Conservation (phyloP, 2,797 vertebrate species). For the Tapera naevia region DNA sequence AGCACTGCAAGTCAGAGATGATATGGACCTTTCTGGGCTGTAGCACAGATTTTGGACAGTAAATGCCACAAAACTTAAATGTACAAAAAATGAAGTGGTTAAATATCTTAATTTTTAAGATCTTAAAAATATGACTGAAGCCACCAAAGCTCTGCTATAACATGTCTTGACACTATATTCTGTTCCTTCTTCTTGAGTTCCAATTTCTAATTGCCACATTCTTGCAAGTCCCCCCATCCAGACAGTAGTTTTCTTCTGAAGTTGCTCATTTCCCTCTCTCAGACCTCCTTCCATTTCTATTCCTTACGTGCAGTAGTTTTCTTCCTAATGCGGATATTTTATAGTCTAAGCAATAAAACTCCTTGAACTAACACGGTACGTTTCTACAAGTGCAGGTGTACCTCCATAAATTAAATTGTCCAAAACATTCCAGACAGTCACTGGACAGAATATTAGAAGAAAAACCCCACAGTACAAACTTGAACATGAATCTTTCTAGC, state of each 20-base stretch:
- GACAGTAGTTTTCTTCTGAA: constrained; percentile 24
- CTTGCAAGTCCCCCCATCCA: neutral
- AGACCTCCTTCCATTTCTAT: constrained; percentile 7
- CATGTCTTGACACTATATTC: constrained; percentile 1
- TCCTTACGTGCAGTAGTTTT: neutral
- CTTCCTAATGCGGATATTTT: neutral
- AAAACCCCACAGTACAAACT: neutral
- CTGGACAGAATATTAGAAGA: neutral
- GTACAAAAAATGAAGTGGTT: constrained; percentile 32
- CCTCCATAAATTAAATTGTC: neutral
- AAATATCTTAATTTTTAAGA: constrained; percentile 40
- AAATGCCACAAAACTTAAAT: neutral
- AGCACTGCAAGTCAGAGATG: neutral
- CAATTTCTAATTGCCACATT: constrained; percentile 55
- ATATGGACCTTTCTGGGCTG: neutral
- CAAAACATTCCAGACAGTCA: neutral
- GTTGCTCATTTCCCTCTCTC: constrained; percentile 52
- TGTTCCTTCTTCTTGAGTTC: constrained; percentile 63
- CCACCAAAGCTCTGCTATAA: constrained; percentile 36
- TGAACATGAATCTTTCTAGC: neutral
- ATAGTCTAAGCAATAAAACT: neutral
- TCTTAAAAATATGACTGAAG: constrained; percentile 48
- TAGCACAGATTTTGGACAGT: neutral
- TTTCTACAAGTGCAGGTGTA: constrained; percentile 8
- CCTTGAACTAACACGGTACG: neutral